Conservation (phyloP, 1,140 invertebrate genomes). For the Pogonognathellus flavescens region DNA sequence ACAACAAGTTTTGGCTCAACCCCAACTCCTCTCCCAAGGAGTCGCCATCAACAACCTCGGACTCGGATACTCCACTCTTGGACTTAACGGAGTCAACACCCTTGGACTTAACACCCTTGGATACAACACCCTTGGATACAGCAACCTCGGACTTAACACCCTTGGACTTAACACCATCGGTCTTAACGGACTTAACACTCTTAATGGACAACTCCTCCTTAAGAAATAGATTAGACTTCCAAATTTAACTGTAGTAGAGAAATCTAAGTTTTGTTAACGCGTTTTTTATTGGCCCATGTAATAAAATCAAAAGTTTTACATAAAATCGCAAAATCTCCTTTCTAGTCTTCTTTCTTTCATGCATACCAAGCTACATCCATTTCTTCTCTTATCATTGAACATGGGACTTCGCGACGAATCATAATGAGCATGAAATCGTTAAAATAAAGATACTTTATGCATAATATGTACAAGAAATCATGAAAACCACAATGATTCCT, state of each 20-base stretch:
- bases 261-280: background rate
- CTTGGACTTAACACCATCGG: background rate
- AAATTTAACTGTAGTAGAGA: background rate
- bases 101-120: background rate
- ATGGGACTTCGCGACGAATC: no score
- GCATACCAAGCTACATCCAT: no score
- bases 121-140: background rate
- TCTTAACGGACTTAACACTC: background rate
- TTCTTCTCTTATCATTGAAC: no score
- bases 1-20: constrained; percentile 37
- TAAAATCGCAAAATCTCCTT: no score
- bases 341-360: no score
- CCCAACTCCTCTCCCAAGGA: background rate
- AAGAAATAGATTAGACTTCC: background rate
- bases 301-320: constrained; percentile 16
- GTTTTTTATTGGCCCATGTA: background rate
- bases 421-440: no score
- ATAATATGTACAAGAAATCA: no score
- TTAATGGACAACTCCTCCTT: background rate
- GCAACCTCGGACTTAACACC: background rate
- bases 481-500: no score
- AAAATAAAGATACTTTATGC: no score
- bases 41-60: background rate
- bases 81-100: background rate
- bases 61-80: background rate